These are phyloP conservation scores for Macroglossus sobrinus DNA, from an alignment of 2,113 vertebrate genomes.

Conservation along the genomic window DNA sequence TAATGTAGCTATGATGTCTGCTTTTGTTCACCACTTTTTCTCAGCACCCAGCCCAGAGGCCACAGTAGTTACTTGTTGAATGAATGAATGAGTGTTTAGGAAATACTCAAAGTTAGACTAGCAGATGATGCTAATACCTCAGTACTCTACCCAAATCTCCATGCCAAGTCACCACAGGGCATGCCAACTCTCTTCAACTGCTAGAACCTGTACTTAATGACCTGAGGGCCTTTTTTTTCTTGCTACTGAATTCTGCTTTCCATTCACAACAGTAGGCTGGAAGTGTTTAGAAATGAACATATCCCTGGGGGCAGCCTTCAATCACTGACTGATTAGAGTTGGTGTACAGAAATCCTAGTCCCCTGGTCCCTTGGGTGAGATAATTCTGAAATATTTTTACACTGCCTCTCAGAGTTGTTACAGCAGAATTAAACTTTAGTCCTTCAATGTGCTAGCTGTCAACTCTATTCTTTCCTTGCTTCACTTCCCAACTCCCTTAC, in stretches of 20 bases:
- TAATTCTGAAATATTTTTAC: background rate
- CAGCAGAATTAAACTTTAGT: background rate
- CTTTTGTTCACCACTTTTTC: background rate
- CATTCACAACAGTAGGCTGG: background rate
- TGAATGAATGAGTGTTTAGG: background rate
- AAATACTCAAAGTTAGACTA: background rate
- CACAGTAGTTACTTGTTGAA: background rate
- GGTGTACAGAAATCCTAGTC: background rate
- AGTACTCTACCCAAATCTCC: background rate
- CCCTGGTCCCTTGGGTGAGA: background rate
- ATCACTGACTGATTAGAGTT: background rate
- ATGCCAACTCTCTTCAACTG: background rate
- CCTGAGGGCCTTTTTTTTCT: background rate
- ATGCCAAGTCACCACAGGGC: background rate
- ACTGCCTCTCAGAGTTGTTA: background rate
- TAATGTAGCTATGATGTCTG: background rate
- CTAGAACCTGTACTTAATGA: background rate
- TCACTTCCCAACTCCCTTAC: background rate
- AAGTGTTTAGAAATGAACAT: background rate
- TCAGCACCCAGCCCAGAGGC: background rate
- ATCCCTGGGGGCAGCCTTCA: background rate
- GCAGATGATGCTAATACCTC: fast-evolving
- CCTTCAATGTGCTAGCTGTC: background rate
- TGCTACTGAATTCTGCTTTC: background rate
- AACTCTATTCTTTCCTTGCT: background rate